Conservation (phyloP, 2,888 invertebrate genomes). For the Tineola bisselliella region DNA sequence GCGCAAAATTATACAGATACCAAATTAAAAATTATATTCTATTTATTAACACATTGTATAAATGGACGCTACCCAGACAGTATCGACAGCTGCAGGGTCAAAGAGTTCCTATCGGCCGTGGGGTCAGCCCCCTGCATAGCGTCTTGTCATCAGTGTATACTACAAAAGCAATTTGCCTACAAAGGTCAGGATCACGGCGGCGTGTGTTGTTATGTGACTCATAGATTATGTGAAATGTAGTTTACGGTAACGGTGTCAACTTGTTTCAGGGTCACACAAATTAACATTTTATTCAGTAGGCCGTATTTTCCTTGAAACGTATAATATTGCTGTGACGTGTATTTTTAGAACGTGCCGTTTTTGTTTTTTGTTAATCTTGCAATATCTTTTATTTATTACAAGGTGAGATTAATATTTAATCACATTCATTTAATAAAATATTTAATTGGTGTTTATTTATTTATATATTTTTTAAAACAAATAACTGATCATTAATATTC, state of each 20-base stretch:
- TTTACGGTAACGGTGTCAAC: slow-evolving; percentile 4
- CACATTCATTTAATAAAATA: not conserved
- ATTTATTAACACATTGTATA: not conserved
- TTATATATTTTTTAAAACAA: not conserved
- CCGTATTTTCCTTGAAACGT: not conserved
- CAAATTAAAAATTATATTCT: not conserved
- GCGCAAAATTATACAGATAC: not conserved
- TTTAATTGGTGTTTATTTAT: not conserved
- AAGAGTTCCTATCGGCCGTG: slow-evolving; percentile 18
- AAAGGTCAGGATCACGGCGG: slow-evolving; percentile 37
- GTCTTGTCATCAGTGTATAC: slow-evolving; percentile 41
- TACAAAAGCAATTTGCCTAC: slow-evolving; percentile 36
- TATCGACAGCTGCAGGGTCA: slow-evolving; percentile 11
- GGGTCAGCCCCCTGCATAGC: slow-evolving; percentile 39
- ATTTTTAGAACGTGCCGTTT: not conserved
- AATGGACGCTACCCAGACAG: not conserved
- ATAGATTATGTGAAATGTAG: slow-evolving; percentile 1
- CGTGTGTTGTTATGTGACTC: not conserved
- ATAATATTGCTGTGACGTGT: not conserved
- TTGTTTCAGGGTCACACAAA: not conserved
- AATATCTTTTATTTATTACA: not conserved
- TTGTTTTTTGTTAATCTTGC: not conserved
- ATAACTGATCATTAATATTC: not conserved
- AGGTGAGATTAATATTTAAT: not conserved
- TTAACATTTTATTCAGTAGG: slow-evolving; percentile 6